Evolutionary conservation across 2,888 invertebrate species (phyloP), one percentile per base, ranked within the genome.

Genomic region (Drosophila yooni): DNA sequence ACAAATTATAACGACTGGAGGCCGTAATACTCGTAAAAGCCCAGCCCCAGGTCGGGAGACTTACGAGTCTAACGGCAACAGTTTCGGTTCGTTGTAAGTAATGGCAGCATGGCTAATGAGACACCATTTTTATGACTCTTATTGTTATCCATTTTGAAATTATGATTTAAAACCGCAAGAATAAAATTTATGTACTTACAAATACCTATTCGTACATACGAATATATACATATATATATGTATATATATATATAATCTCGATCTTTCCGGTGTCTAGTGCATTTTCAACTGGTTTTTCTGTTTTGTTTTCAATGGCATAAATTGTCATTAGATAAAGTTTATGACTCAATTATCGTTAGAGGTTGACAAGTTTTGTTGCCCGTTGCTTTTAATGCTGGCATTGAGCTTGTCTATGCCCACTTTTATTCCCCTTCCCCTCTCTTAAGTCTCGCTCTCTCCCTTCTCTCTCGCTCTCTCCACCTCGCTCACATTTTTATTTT

Each of bases 291-390:
- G 54, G 63, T 66, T 61, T 64, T 51, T 73, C 34, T 79, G 43
- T 73, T 83, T 79, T 74, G 72, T 75, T 73, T 77, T 77, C 77
- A 89, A 80, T 87, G 85, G 83, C 83, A 90, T 88, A 87, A 87
- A 88, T 79, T 86, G 87, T 90, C 83, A 88, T 87, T 87, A 87
- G 83, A 83, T 83, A 85, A 89, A 83, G 86, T 86, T 86, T 89
- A 85, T 88, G 89, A 85, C 85, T 85, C 88, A 89, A 85, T 85
- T 89, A 85, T 88, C 67, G 80, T 89, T 82, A 77, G 83, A 84
- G 85, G 85, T 76, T 85, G 88, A 70, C 84, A 72, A 75, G 84
- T 83, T 74, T 86, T 81, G 81, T 83, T 62, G 70, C 46, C 79
- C 64, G 67, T 86, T 68, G 87, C 81, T 78, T 81, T 83, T 82